Evolutionary conservation across 2,113 vertebrate species (phyloP), one percentile per base, ranked within the genome.

Genomic region (Erinaceus europaeus): DNA sequence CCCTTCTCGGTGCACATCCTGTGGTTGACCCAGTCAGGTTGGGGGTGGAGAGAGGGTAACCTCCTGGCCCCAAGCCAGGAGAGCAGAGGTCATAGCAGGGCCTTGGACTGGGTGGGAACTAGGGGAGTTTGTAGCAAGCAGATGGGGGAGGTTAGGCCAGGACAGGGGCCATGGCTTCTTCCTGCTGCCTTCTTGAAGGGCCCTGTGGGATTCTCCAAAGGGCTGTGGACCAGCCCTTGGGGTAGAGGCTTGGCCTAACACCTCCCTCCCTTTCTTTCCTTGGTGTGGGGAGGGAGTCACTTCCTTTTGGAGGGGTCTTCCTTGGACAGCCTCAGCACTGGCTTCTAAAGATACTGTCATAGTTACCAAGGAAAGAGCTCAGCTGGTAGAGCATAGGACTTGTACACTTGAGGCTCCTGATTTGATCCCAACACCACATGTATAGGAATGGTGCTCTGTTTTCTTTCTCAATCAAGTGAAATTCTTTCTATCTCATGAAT

Each of bases 1-100:
- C 62, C 77, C 61, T 87, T 93, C 64, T 93, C 77, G 69, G 53
- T 82, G 62, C n/a, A 90, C 74, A 90, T 94, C 84, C 81, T 87
- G 44, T 80, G 65, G 79, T 67, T 79, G 84, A 94, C 74, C 91
- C 59, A 92, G 84, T 77, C n/a, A 20, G 84, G 69, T 29, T 50
- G 29, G 68, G 77, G 75, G 67, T 20, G 48, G 81, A 79, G 59
- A 90, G 89, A 94, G 91, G 92, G 91, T 78, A 92, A 74, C 74
- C 89, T 73, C 65, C 89, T 94, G 92, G 93, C 84, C 57, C 32
- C 7, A 46, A 48, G 87, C 92, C 81, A 94, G 87, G 87, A 92
- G 89, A 94, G 53, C 91, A 94, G 91, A 94, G 87, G 69, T 89
- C 48, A 1, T 64, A 65, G 59, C 81, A 86, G 76, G 84, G 84